Evolutionary conservation across 1,140 invertebrate species (phyloP), one percentile per base, ranked within the genome.

Genomic region (Aethina tumida): DNA sequence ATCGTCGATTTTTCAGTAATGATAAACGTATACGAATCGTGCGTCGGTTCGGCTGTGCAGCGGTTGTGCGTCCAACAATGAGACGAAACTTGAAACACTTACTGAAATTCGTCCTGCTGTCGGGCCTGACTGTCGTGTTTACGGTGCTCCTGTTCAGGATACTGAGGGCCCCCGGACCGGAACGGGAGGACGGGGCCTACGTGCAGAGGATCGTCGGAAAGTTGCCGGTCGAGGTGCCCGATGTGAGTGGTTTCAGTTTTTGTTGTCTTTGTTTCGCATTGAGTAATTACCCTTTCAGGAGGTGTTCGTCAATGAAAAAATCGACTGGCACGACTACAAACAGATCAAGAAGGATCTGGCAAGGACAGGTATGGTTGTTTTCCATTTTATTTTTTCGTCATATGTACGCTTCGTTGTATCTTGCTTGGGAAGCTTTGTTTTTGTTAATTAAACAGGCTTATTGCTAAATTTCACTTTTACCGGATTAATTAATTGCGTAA

Each of bases 291-390:
- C 13, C 8, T 36, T 30, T 13, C 8, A 39, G 22, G 12, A 40
- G 5, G 6, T 34, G 43, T 28, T 29, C 17, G 28, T 24, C 34
- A 59, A 58, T 40, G 57, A 71, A 53, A 77, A 76, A 66, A 75
- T 77, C 42, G 89, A 94, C 55, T 94, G 89, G 89, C 86, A 93
- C 57, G 74, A 93, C 59, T 82, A 87, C 53, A 65, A 71, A 24
- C 63, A 68, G 39, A 89, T 93, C 47, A 64, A 73, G 31, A 63
- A 68, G 16, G 90, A 94, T 36, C 58, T 57, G 5, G 63, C 68
- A 44, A 68, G 80, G 45, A 70, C 59, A 17, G 85, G 85, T 63
- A 47, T 39, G 14, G 14, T 8, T 1, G 1, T 10, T 8, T 10
- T 10, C 27, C 6, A 29, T 14, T 29, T 29, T 12, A 7, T 8